Evolutionary conservation across 2,888 invertebrate genomes (phyloP).

Genomic region (Coleophora flavipennella): DNA sequence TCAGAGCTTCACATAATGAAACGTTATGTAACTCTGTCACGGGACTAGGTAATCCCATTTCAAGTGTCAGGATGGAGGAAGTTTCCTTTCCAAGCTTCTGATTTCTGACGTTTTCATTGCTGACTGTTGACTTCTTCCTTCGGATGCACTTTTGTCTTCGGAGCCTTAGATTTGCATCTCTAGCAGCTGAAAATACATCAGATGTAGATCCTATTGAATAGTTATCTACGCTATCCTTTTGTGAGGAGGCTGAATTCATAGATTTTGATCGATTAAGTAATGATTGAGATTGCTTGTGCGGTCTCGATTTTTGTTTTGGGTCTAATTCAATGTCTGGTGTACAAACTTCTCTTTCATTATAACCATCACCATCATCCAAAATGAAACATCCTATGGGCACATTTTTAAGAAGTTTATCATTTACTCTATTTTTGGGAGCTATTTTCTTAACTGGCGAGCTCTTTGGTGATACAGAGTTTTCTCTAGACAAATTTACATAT

Average conservation of each 20-base stretch:
- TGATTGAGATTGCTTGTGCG: conserved; percentile 19
- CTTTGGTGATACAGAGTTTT: conserved; percentile 60
- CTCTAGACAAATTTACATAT: conserved; percentile 56
- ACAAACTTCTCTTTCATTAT: conserved; percentile 64
- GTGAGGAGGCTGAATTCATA: conserved; percentile 36
- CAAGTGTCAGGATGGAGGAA: conserved; percentile 45
- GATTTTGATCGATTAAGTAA: conserved; percentile 48
- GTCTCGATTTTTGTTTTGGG: conserved; percentile 17
- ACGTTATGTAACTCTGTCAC: conserved; percentile 45
- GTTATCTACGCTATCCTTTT: conserved; percentile 32
- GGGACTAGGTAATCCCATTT: conserved; percentile 62
- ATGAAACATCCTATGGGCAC: conserved; percentile 63
- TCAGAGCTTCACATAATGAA: conserved; percentile 44
- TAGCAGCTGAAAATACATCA: conserved; percentile 38
- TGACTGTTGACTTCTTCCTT: conserved; percentile 62
- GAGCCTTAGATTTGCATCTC: conserved; percentile 45
- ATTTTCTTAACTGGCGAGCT: conserved; percentile 45
- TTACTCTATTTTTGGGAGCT: conserved; percentile 43
- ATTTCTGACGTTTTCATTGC: conserved; percentile 50
- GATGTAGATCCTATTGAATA: conserved; percentile 53
- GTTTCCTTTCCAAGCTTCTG: conserved; percentile 35
- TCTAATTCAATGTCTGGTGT: conserved; percentile 48
- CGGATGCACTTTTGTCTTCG: conserved; percentile 74
- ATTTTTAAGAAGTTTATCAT: conserved; percentile 52
- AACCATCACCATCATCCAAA: conserved; percentile 60